Evolutionary conservation across 2,797 vertebrate species (phyloP), one percentile per base, ranked within the genome.

Genomic region (Coregonus sp.): DNA sequence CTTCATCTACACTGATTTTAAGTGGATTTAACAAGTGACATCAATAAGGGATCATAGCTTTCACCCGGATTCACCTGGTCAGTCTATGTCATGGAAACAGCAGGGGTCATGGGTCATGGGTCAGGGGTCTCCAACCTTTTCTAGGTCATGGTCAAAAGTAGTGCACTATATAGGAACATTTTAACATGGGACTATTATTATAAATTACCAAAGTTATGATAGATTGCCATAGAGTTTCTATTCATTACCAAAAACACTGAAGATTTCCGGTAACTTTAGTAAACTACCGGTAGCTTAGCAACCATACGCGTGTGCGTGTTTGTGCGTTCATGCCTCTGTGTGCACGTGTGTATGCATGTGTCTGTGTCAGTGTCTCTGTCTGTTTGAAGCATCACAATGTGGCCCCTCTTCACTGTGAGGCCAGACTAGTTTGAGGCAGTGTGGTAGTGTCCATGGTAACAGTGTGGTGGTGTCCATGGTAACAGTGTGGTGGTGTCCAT

Each of bases 151-250:
- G 25, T 25, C 25, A 25, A 25, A 25, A 25, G 25, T 25, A 25
- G 9, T 47, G 40, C 40, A 11, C 40, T 47, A 9, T 47, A 3
- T 47, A 47, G 9, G 40, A 9, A 47, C 2, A 12, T 11, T 47
- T 47, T 77, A 83, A 85, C 67, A 72, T 70, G 79, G 75, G 78
- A 84, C 63, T 79, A 78, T 82, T 80, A 90, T 86, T 47, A 47
- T 47, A 47, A 47, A 47, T 47, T 47, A 47, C 40, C 40, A 47
- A 47, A 47, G 9, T 90, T 81, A 84, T 81, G 79, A 75, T 77
- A 63, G 72, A 72, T 69, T 16, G 61, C 78, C 75, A 75, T 40
- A 80, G 9, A 47, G 9, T 47, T 12, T 11, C 11, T 47, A 9
- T 47, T 47, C 2, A 47, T 47, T 47, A 47, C 2, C 40, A 9